Conservation (phyloP, 2,113 vertebrate genomes). For the Lonchura striata region DNA sequence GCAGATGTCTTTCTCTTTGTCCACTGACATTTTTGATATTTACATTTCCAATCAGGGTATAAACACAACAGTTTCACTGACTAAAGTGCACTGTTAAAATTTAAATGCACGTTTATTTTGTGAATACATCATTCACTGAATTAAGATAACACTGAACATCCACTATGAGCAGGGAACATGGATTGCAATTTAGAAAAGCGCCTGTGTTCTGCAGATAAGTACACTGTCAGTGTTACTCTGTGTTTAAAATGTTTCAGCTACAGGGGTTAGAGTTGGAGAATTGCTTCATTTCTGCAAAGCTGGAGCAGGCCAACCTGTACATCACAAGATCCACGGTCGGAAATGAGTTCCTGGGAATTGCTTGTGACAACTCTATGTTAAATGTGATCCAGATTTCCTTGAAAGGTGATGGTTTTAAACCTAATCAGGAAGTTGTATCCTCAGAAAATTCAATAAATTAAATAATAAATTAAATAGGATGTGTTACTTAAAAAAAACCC, state of each 20-base stretch:
- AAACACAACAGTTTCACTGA: neutral
- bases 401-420: neutral
- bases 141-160: conserved; percentile 28
- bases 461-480: neutral
- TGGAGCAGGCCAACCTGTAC: neutral
- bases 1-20: neutral
- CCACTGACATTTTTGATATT: conserved; percentile 24
- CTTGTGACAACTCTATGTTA: neutral
- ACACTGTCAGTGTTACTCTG: neutral
- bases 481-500: neutral
- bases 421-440: neutral
- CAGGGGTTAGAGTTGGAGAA: neutral
- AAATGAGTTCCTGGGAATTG: neutral
- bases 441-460: neutral
- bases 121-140: conserved; percentile 23
- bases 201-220: conserved; percentile 21
- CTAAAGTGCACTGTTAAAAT: conserved; percentile 4
- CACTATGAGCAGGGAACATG: neutral
- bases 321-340: neutral
- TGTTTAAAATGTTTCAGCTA: conserved; percentile 12
- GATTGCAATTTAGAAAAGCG: neutral
- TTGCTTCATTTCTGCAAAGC: neutral
- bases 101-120: conserved; percentile 47
- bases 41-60: neutral
- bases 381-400: neutral